Base-by-base conservation (phyloP, 2,113 vertebrate genomes). In the Climacteris rufus region DNA sequence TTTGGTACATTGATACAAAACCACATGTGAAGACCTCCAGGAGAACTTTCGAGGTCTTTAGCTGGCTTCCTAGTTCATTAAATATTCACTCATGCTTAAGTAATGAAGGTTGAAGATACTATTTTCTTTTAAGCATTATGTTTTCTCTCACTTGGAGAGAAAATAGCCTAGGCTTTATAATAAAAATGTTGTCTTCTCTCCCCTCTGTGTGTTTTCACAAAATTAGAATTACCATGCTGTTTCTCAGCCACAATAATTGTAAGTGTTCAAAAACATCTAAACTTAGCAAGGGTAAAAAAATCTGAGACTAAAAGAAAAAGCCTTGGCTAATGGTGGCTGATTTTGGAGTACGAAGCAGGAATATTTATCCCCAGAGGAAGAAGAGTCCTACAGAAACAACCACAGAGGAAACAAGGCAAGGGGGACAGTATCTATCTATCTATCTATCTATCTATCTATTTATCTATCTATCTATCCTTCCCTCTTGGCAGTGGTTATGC, bases 361-460 rank as follows among this genome's bases (percentile, higher is more conserved):
- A 65, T 78, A 47, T 64, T 65, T 64, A 19, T 92, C 53, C 50
- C 40, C 0, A 0, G 40, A 64, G 28, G 45, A 39, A 56, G 30
- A 50, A 71, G 20, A 60, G 11, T 64, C 49, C 53, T 90, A 15
- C 13, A 76, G 57, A 45, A 71, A 65, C 57, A 61, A 53, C 27
- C 8, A 12, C 16, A n/a, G 35, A 64, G 35, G 44, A 64, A 75
- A 60, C 5, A 20, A 37, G 13, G 12, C 39, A 93, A 78, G 13
- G 68, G 74, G 21, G 42, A 59, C 11, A 49, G 25, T 54, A 31
- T 37, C 50, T 35, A 2, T 10, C n/a, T 68, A 7, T 24, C 39
- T 56, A 1, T 39, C 10, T 23, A 0, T 35, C 23, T 50, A 2
- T 30, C 28, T 39, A 0, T 31, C 9, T 42, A 1, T 31, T 33